phyloP scores from a whole-genome alignment of 1,140 invertebrate species.

The Dreissena rostriformis region DNA sequence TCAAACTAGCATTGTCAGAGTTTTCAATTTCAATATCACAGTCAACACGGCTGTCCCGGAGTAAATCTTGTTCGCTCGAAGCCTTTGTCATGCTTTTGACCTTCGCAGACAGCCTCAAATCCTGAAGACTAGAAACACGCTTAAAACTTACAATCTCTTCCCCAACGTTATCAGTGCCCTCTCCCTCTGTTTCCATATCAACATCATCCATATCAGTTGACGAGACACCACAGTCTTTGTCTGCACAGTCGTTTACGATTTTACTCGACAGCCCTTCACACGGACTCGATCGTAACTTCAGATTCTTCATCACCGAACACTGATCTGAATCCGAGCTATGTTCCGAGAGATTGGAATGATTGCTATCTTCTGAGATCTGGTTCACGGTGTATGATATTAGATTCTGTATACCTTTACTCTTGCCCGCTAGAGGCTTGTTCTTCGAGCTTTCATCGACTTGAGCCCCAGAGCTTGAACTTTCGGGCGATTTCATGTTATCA shows the following conservation, averaged over 20 bases:
- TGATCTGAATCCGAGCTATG: slow-evolving; percentile 72
- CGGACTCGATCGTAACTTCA: slow-evolving; percentile 63
- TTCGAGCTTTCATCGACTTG: background rate
- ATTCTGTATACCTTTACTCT: slow-evolving; percentile 8
- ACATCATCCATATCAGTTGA: slow-evolving; percentile 29
- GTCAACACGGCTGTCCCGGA: slow-evolving; percentile 19
- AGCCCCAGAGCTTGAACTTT: background rate
- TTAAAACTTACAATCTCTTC: slow-evolving; percentile 30
- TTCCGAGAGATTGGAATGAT: slow-evolving; percentile 68
- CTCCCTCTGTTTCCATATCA: background rate
- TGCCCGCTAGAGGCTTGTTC: background rate
- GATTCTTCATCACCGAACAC: slow-evolving; percentile 64
- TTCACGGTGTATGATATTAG: slow-evolving; percentile 32
- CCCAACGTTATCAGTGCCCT: background rate
- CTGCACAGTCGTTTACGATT: slow-evolving; percentile 13
- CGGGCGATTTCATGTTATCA: slow-evolving; percentile 73
- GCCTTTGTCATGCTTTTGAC: slow-evolving; percentile 13
- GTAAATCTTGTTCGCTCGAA: slow-evolving; percentile 48
- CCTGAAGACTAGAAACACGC: slow-evolving; percentile 40
- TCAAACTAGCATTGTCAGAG: background rate
- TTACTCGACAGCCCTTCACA: slow-evolving; percentile 27
- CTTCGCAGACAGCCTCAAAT: slow-evolving; percentile 18
- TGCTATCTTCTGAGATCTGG: slow-evolving; percentile 71
- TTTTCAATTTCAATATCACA: background rate
- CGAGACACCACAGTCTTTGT: slow-evolving; percentile 35